A percentile compares a stretch with the other conserved stretches of the same genome.
Evolutionary conservation across 2,797 vertebrate genomes (phyloP).

Genomic region (Tympanoctomys barrerae): DNA sequence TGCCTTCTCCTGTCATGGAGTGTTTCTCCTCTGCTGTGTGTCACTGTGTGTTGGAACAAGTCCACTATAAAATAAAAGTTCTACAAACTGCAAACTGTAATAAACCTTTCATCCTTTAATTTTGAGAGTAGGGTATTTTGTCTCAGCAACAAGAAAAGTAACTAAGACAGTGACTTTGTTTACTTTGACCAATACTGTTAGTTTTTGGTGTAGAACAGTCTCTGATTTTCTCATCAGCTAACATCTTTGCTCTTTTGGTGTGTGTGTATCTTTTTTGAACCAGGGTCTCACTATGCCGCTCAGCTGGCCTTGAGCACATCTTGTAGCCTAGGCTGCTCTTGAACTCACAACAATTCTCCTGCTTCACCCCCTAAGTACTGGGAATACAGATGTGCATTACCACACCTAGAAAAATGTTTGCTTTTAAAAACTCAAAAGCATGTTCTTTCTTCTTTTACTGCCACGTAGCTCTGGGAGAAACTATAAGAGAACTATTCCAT

Average conservation of each 20-base stretch:
- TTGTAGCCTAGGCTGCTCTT: no score
- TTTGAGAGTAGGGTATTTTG: neutral
- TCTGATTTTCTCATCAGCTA: constrained; percentile 55
- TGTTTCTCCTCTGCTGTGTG: neutral
- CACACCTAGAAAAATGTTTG: neutral
- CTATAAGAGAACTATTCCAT: constrained; percentile 33
- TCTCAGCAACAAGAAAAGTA: neutral
- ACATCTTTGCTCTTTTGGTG: constrained; percentile 37
- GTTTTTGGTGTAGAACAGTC: constrained; percentile 57
- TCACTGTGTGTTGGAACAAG: neutral
- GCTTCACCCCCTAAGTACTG: no score
- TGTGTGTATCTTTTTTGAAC: no score
- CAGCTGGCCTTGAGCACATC: no score
- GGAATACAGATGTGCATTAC: no score
- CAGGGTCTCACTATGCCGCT: no score
- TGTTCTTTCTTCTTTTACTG: constrained; percentile 61
- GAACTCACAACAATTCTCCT: no score
- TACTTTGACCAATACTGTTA: constrained; percentile 63
- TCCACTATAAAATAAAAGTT: neutral
- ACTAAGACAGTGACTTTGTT: constrained; percentile 54
- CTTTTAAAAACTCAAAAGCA: constrained; percentile 73
- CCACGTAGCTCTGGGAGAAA: constrained; percentile 51
- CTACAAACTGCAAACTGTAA: neutral
- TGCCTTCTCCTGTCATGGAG: neutral
- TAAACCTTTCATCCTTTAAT: neutral